phyloP scores from a whole-genome alignment of 2,113 vertebrate genomes.

The Sitta europaea region DNA sequence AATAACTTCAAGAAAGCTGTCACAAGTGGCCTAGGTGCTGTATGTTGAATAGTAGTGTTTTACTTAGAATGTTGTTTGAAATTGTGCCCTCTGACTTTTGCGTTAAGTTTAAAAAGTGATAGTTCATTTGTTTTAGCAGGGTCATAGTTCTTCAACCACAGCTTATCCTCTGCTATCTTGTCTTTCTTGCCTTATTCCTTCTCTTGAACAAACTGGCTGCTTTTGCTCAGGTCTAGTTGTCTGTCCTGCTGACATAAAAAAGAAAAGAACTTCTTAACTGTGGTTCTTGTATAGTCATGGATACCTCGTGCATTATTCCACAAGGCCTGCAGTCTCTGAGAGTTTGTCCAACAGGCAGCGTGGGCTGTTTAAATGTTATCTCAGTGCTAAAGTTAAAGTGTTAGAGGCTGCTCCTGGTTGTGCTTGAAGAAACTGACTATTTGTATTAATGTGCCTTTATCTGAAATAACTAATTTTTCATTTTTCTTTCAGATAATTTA shows the following conservation, averaged over 20 bases:
- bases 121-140: not conserved
- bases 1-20: not conserved
- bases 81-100: not conserved
- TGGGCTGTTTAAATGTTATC: not conserved
- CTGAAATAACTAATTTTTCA: not conserved
- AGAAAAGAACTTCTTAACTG: not conserved
- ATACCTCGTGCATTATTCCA: not conserved
- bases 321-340: not conserved
- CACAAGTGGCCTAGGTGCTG: not conserved
- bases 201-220: not conserved
- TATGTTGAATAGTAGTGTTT: not conserved
- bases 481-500: not conserved
- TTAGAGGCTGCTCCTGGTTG: not conserved
- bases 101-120: not conserved
- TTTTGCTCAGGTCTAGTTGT: not conserved
- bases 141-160: not conserved
- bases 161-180: not conserved
- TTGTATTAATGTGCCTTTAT: not conserved
- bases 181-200: not conserved
- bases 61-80: not conserved
- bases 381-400: not conserved
- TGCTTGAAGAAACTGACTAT: not conserved
- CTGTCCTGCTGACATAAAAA: not conserved
- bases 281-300: not conserved
- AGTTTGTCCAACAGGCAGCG: not conserved